Evolutionary conservation across 2,888 invertebrate genomes (phyloP), one percentile per base, ranked within the genome.

Genomic region (Latrodectus hesperus): DNA sequence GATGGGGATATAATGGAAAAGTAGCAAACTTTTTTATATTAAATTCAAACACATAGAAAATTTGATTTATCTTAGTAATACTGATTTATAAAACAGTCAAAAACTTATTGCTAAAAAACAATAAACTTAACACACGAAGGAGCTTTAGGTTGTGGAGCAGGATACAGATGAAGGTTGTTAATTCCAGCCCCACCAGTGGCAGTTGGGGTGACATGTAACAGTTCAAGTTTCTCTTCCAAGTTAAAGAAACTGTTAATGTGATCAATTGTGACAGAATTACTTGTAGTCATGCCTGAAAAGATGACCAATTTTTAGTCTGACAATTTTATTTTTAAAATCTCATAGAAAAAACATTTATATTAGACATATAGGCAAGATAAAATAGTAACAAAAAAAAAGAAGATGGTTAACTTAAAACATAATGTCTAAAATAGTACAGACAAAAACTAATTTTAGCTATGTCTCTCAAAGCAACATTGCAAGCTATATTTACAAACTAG

Each of bases 101-200:
- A 12, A 16, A 60, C n/a, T 60, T 17, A 64, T 9, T 64, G 64
- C 1, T n/a, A 9, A 11, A n/a, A 16, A 64, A 22, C 17, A 12
- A 67, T 22, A 17, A 68, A 5, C 6, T 22, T n/a, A 71, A 71
- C 55, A 65, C 67, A 81, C 81, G 1, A 8, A 0, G 65, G 81
- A 52, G 53, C 4, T 16, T 17, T 16, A 52, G 64, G 60, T 64
- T 22, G 49, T n/a, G 79, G 75, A 26, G 65, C 65, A 38, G 79
- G 80, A 72, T 55, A 71, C 17, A 71, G 51, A 9, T 22, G 26
- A 38, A 67, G 8, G 72, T 88, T 76, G 60, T 80, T 55, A 10
- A 88, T 67, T 12, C 88, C 88, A 9, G 55, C 67, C 6, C 88
- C 88, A 67, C 84, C 84, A 16, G 88, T 88, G 12, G 82, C 84